phyloP scores from a whole-genome alignment of 1,140 invertebrate species.

The Drosophila repleta region DNA sequence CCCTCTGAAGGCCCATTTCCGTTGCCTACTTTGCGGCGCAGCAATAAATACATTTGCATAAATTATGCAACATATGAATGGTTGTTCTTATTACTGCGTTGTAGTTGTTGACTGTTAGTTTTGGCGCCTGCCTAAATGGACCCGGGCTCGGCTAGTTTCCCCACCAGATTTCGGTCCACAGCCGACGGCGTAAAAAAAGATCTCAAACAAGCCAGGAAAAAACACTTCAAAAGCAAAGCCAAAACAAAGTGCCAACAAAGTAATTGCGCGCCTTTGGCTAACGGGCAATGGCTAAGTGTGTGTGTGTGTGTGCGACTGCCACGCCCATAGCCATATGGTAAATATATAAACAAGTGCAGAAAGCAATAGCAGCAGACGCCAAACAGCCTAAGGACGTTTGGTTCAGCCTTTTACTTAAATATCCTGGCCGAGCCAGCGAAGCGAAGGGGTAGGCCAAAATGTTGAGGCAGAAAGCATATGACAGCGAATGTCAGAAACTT shows the following conservation, averaged over 20 bases:
- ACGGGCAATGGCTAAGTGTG: conserved; percentile 33
- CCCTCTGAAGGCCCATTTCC: conserved; percentile 6
- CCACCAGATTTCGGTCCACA: conserved; percentile 11
- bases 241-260: conserved; percentile 74
- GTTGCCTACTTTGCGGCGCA: conserved; percentile 46
- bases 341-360: conserved; percentile 39
- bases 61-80: conserved; percentile 63
- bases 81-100: conserved; percentile 20
- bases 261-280: conserved; percentile 70
- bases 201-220: conserved; percentile 31
- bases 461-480: neutral
- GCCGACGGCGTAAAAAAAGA: conserved; percentile 26
- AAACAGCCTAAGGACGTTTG: conserved; percentile 8
- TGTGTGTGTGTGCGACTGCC: conserved; percentile 17
- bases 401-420: neutral
- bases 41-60: conserved; percentile 80
- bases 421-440: neutral
- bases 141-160: conserved; percentile 14
- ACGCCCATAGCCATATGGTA: conserved; percentile 50
- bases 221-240: conserved; percentile 63
- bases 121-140: conserved; percentile 9
- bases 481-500: neutral
- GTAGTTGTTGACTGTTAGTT: conserved; percentile 43
- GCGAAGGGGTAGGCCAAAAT: neutral
- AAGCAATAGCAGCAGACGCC: conserved; percentile 3